A percentile compares a stretch with the other conserved stretches of the same genome.
Evolutionary conservation across 2,888 invertebrate genomes (phyloP).

Genomic region (Cancer borealis): DNA sequence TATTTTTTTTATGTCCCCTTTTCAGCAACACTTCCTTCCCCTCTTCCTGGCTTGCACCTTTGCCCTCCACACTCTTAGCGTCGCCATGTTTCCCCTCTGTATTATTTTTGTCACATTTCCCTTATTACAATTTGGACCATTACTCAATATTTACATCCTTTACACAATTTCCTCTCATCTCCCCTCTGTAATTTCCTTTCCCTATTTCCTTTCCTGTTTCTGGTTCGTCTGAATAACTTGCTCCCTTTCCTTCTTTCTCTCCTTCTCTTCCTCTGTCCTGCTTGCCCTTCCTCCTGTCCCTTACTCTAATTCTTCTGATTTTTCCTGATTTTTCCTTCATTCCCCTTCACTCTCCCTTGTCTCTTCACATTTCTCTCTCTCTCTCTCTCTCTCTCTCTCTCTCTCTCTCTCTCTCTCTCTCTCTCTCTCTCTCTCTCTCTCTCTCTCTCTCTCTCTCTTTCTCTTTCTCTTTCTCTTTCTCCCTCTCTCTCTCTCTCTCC

Average conservation of each 20-base stretch:
- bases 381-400: constrained; percentile 18
- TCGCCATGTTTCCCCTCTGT: neutral
- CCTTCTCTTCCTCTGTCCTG: neutral
- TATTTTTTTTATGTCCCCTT: neutral
- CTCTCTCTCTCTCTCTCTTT: neutral
- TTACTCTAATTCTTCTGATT: neutral
- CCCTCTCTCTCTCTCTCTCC: neutral
- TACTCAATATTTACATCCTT: constrained; percentile 24
- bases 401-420: constrained; percentile 14
- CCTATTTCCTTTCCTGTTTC: constrained; percentile 27
- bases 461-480: neutral
- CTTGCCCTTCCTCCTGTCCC: neutral
- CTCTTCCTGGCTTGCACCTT: neutral
- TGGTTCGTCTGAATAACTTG: constrained; percentile 6
- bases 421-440: neutral
- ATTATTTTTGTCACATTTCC: neutral
- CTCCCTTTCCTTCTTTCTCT: constrained; percentile 29
- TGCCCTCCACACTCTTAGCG: neutral
- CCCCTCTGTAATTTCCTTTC: constrained; percentile 19
- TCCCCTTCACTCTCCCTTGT: neutral
- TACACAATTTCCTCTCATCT: constrained; percentile 34
- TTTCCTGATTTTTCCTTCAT: neutral
- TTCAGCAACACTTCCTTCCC: neutral
- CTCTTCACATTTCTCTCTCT: neutral
- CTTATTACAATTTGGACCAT: constrained; percentile 1